Evolutionary conservation across 2,888 invertebrate genomes (phyloP), one percentile per base, ranked within the genome.

Genomic region (Oscheius myriophilus): DNA sequence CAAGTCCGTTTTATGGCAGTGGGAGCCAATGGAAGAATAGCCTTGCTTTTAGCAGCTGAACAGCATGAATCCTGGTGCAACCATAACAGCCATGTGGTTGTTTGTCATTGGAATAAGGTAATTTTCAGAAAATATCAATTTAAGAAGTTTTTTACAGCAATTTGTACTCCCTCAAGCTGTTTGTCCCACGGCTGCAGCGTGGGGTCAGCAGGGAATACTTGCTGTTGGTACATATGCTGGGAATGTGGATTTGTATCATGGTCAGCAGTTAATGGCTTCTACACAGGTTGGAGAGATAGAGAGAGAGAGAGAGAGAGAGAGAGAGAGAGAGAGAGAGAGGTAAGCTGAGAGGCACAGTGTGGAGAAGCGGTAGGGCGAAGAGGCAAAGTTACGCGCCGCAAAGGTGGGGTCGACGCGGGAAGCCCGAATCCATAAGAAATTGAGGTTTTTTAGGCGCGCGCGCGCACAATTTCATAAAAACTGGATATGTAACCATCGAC

Each of bases 31-130:
- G 62, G 62, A 21, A 49, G 62, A 33, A 26, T 62, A 1, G 62
- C 62, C 3, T 21, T 62, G 7, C 62, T 62, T 16, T n/a, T 52
- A 3, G 49, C 51, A 12, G 43, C 49, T 7, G 12, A 9, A n/a
- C 39, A 51, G 12, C 62, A 62, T 23, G 62, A 62, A 6, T 51
- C 62, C 1, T 62, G 62, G 62, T 62, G 62, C 16, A 39, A 49
- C 33, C 62, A 62, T 33, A 49, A 51, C 12, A 51, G 46, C 16
- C 18, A 62, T 16, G 62, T 62, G 11, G 52, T 62, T 21, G 62
- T 62, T 16, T 62, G 51, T 33, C 62, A 62, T 62, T 52, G 62
- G 62, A 41, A 39, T 12, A 62, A 62, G 52, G 62, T 62, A 9
- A 11, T 23, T 46, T 42, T 26, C 16, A 23, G n/a, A n/a, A n/a